Evolutionary conservation across 2,113 vertebrate genomes (phyloP).

Genomic region (Noturus placidus): DNA sequence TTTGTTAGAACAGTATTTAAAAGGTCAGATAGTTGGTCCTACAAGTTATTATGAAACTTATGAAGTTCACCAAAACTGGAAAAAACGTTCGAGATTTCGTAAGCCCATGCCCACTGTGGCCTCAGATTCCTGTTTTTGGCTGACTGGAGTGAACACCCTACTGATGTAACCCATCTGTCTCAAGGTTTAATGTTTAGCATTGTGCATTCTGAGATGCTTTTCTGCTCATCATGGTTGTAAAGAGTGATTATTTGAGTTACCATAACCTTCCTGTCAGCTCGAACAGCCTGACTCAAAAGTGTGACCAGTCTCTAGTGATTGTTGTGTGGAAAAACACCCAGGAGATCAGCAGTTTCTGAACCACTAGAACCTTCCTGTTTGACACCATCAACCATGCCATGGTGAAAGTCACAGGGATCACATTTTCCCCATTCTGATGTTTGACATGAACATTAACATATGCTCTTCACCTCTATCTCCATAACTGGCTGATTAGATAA

Average conservation of each 20-base stretch:
- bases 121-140: not conserved
- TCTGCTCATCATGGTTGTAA: not conserved
- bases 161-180: not conserved
- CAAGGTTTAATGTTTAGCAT: not conserved
- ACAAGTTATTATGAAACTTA: constrained; percentile 8
- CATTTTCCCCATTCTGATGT: not conserved
- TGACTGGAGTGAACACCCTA: not conserved
- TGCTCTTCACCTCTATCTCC: not conserved
- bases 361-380: not conserved
- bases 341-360: not conserved
- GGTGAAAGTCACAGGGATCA: not conserved
- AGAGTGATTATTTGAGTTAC: not conserved
- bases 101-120: not conserved
- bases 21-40: not conserved
- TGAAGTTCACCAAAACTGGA: not conserved
- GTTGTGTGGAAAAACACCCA: not conserved
- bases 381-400: not conserved
- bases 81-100: not conserved
- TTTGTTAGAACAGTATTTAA: not conserved
- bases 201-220: not conserved
- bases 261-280: not conserved
- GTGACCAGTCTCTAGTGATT: not conserved
- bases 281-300: not conserved
- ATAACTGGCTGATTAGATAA: not conserved
- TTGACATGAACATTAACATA: not conserved